Conservation (phyloP, 2,888 invertebrate genomes). For the Rhabditophanes sp. region DNA sequence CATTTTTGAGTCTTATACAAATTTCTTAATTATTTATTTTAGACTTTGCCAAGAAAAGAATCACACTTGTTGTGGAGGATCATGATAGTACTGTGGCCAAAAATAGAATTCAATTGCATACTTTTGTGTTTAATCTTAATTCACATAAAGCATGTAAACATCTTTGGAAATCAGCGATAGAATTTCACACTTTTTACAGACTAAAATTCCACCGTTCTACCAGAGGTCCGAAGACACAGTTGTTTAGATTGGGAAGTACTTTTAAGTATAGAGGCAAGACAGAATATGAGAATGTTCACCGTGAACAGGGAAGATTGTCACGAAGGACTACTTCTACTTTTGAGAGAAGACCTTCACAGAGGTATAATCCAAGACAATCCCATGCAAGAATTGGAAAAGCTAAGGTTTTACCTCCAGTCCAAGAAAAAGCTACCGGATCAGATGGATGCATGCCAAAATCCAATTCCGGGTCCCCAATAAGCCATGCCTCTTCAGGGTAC, state of each 20-base stretch:
- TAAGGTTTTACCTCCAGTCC: too few species aligned
- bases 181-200: constrained; percentile 97
- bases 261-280: constrained; percentile 89
- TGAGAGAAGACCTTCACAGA: constrained; percentile 84
- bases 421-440: too few species aligned
- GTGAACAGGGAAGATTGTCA: constrained; percentile 50
- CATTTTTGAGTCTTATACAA: too few species aligned
- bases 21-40: too few species aligned
- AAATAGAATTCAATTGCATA: constrained; percentile 66
- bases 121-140: constrained; percentile 81
- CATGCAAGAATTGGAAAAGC: too few species aligned
- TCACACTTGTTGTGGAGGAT: constrained; percentile 88
- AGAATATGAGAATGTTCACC: constrained; percentile 62
- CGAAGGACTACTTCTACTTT: constrained; percentile 80
- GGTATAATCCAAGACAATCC: constrained; percentile 79
- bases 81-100: not conserved
- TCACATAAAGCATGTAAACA: constrained; percentile 98
- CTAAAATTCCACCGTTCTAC: constrained; percentile 47
- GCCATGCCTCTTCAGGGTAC: too few species aligned
- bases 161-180: constrained; percentile 98
- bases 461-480: too few species aligned
- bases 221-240: constrained; percentile 50
- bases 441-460: too few species aligned
- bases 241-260: constrained; percentile 93
- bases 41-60: constrained; percentile 90